Base-by-base conservation (phyloP, 2,113 vertebrate species). In the Pseudonaja textilis region DNA sequence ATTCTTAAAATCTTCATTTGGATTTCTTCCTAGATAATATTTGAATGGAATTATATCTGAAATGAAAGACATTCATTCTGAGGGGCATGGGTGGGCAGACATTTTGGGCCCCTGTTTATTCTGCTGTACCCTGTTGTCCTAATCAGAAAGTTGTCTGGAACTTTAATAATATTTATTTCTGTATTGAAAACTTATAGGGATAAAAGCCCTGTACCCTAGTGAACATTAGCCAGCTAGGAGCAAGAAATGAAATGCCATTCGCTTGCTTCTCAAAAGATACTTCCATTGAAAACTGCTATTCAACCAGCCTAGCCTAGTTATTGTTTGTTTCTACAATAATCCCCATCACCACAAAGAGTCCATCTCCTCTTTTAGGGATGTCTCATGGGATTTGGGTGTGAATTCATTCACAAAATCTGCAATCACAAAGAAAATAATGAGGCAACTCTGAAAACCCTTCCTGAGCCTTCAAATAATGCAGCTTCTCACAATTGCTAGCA, bases 401-500 rank as follows among this genome's bases (percentile, higher is more conserved):
- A 95, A 89, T 96, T 95, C 96, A 95, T 96, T 96, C 95, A 94
- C 94, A 94, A 94, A 94, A 93, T 94, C 94, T 85, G 93, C 93
- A 95, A 90, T 85, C 91, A 87, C 89, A 95, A 94, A 96, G 91
- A 81, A 92, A 92, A 93, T 95, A 94, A 93, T 85, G 89, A 93
- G 87, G 50, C 59, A 88, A 91, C 93, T 95, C 64, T 90, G 90
- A 96, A 94, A 94, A 86, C 92, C 88, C 90, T 50, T 94, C 93
- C 89, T 47, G 64, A 54, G 42, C 8, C 29, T 42, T 59, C 87
- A 39, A 91, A 87, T 93, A 87, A 89, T 90, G 55, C 64, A 87
- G 93, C 12, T 88, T 34, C 85, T 89, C 52, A 54, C 85, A 50
- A 25, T 50, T 93, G 94, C 95, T 93, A 96, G 50, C 93, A 90